Percentiles rank a stretch among this genome's conserved stretches.
Evolutionary conservation across 64 coral and sea anemone species (phyloP).

Genomic region (Anthopleura sola): DNA sequence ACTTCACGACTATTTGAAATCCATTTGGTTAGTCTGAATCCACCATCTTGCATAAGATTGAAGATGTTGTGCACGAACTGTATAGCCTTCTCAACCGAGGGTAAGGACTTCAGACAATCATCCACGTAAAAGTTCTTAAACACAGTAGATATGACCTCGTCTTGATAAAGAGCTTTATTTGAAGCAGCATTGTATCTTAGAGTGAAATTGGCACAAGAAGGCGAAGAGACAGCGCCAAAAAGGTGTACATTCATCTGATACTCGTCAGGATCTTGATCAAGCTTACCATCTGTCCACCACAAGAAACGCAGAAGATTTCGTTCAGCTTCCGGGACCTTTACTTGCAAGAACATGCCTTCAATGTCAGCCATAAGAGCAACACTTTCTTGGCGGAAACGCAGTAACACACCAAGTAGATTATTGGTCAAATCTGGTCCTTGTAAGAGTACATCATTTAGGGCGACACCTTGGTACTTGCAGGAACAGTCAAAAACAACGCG

Average conservation of each 20-base stretch:
- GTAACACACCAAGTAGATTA: neutral
- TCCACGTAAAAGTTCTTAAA: constrained; percentile 52
- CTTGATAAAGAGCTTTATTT: neutral
- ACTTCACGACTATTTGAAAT: constrained; percentile 13
- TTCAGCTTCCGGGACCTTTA: constrained; percentile 29
- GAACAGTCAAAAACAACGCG: constrained; percentile 10
- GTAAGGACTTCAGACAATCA: constrained; percentile 29
- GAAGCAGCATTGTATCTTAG: constrained; percentile 7
- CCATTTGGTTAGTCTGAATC: constrained; percentile 51
- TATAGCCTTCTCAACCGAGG: constrained; percentile 13
- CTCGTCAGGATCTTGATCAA: neutral
- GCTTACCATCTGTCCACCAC: constrained; percentile 41
- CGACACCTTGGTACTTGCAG: neutral
- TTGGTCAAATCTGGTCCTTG: constrained; percentile 20
- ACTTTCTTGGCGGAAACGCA: constrained; percentile 6
- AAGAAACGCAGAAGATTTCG: constrained; percentile 33
- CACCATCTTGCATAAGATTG: constrained; percentile 4
- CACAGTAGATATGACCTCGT: constrained; percentile 8
- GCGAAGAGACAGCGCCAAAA: neutral
- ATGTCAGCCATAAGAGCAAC: constrained; percentile 27
- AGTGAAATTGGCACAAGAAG: constrained; percentile 46
- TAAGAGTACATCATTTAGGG: neutral
- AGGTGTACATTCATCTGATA: neutral
- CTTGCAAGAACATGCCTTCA: constrained; percentile 49
- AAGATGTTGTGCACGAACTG: neutral